Conservation (phyloP, 2,797 vertebrate species). For the Miichthys miiuy region DNA sequence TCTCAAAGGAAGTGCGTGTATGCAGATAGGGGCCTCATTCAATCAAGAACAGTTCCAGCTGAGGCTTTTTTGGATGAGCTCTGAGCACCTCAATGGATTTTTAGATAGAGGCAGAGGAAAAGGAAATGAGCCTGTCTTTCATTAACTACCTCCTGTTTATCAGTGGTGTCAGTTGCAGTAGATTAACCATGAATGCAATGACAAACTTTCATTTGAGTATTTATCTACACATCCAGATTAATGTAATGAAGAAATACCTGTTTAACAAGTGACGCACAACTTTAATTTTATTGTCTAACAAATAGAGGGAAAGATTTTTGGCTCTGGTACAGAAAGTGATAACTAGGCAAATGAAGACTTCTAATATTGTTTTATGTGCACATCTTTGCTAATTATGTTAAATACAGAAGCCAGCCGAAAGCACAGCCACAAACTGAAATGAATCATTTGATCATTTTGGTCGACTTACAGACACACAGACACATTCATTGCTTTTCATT, state of each 20-base stretch:
- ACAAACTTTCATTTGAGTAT: slow-evolving; percentile 51
- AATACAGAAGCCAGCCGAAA: background rate
- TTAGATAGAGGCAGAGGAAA: slow-evolving; percentile 41
- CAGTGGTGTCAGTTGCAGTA: slow-evolving; percentile 56
- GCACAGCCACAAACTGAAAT: background rate
- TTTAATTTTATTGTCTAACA: background rate
- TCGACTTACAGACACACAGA: background rate
- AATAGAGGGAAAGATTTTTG: background rate
- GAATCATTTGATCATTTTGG: background rate
- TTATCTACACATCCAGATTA: slow-evolving; percentile 26
- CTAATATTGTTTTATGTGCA: background rate
- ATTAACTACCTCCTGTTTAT: slow-evolving; percentile 64
- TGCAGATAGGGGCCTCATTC: slow-evolving; percentile 35
- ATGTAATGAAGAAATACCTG: slow-evolving; percentile 32
- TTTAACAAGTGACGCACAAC: slow-evolving; percentile 13
- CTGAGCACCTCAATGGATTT: slow-evolving; percentile 45
- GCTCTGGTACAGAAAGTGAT: background rate
- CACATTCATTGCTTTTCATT: background rate
- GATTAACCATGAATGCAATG: slow-evolving; percentile 63
- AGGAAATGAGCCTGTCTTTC: slow-evolving; percentile 62
- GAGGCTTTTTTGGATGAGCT: slow-evolving; percentile 44
- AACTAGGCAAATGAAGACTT: background rate
- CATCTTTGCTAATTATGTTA: background rate
- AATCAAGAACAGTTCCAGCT: slow-evolving; percentile 43
- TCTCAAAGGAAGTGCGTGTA: slow-evolving; percentile 38